Conservation (phyloP, 2,888 invertebrate species). For the Cosmorhoe ocellata region DNA sequence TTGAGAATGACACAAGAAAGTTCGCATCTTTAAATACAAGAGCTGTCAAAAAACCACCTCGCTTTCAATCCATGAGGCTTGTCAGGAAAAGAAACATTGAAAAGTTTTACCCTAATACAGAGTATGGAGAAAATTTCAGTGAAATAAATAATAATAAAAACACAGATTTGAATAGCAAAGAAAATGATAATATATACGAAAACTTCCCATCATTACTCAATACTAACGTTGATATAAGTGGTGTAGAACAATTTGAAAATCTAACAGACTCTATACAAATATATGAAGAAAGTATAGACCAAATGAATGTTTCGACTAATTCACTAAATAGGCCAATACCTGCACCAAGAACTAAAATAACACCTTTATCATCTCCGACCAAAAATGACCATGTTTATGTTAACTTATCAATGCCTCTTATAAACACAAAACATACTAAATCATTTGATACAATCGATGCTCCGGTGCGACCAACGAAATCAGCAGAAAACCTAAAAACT, state of each 20-base stretch:
- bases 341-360: slow-evolving; percentile 80
- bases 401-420: slow-evolving; percentile 80
- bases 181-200: slow-evolving; percentile 64
- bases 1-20: slow-evolving; percentile 60
- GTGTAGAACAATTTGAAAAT: slow-evolving; percentile 82
- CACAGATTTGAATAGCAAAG: slow-evolving; percentile 48
- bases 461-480: slow-evolving; percentile 62
- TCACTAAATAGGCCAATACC: slow-evolving; percentile 82
- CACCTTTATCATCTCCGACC: slow-evolving; percentile 59
- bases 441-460: slow-evolving; percentile 64
- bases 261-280: slow-evolving; percentile 86
- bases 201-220: slow-evolving; percentile 68
- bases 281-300: slow-evolving; percentile 73
- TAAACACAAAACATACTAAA: slow-evolving; percentile 55
- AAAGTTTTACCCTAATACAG: slow-evolving; percentile 76
- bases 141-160: slow-evolving; percentile 75
- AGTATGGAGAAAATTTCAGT: slow-evolving; percentile 72
- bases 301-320: slow-evolving; percentile 61
- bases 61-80: slow-evolving; percentile 77
- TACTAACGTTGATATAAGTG: slow-evolving; percentile 66
- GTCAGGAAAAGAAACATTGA: slow-evolving; percentile 74
- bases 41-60: slow-evolving; percentile 57
- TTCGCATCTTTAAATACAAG: slow-evolving; percentile 75
- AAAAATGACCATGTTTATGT: slow-evolving; percentile 83
- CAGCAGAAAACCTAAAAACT: slow-evolving; percentile 62